phyloP scores from a whole-genome alignment of 2,888 invertebrate species.

The Drepana falcataria region DNA sequence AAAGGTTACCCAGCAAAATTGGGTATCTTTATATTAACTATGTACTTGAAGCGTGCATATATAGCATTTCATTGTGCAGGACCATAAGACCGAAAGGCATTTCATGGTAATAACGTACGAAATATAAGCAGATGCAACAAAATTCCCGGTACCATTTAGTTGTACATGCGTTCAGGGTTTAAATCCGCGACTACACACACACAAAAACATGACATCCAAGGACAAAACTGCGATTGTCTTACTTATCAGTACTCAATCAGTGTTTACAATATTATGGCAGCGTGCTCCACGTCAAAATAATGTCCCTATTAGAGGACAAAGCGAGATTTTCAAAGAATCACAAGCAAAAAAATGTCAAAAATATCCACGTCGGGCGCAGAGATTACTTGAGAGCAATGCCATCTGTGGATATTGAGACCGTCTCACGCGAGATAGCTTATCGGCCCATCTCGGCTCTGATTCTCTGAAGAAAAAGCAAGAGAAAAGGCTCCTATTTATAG shows the following conservation, averaged over 20 bases:
- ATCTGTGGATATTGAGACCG: conserved; percentile 78
- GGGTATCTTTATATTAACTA: too few species aligned
- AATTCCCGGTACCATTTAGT: conserved; percentile 24
- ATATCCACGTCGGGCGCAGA: conserved; percentile 57
- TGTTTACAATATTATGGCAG: conserved; percentile 72
- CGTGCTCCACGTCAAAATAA: conserved; percentile 75
- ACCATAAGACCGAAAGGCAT: neutral
- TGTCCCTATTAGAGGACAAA: conserved; percentile 76
- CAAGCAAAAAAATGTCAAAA: conserved; percentile 70
- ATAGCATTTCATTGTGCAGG: too few species aligned
- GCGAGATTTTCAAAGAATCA: conserved; percentile 68
- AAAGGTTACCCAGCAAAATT: too few species aligned
- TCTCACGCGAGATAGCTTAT: conserved; percentile 75
- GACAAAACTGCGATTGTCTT: conserved; percentile 61
- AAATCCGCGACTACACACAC: conserved; percentile 33
- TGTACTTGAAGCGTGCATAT: too few species aligned
- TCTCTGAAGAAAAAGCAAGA: conserved; percentile 74
- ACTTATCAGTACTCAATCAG: conserved; percentile 74
- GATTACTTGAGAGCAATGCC: conserved; percentile 72
- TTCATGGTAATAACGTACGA: neutral
- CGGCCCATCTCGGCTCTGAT: conserved; percentile 70
- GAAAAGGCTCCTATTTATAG: conserved; percentile 77
- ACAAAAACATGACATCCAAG: conserved; percentile 47
- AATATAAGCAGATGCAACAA: conserved; percentile 22
- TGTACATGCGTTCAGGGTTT: conserved; percentile 18